Evolutionary conservation across 2,888 invertebrate genomes (phyloP).

Genomic region (Drosophila pullipes): DNA sequence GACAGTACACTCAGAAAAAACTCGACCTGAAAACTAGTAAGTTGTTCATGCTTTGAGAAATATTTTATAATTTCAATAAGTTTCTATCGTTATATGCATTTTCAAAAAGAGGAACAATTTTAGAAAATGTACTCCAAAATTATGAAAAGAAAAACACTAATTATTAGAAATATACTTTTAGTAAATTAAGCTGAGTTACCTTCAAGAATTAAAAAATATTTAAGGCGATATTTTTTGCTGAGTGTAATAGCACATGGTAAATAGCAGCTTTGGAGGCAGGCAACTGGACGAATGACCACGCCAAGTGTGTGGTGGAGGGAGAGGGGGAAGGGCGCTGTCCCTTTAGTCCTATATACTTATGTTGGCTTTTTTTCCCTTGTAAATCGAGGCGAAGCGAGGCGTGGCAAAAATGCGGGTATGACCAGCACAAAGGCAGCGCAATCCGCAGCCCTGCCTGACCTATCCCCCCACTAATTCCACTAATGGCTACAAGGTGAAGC

Average conservation of each 20-base stretch:
- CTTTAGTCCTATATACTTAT: conserved; percentile 28
- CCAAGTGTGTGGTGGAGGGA: conserved; percentile 45
- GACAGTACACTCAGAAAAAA: conserved; percentile 15
- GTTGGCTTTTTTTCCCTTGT: conserved; percentile 32
- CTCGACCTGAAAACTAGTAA: background rate
- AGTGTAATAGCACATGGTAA: background rate
- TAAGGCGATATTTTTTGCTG: background rate
- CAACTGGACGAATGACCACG: conserved; percentile 68
- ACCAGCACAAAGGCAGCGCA: conserved; percentile 33
- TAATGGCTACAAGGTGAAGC: background rate
- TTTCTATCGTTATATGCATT: background rate
- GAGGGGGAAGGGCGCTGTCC: background rate
- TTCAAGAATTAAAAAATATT: background rate
- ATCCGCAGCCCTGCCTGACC: conserved; percentile 10
- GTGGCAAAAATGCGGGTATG: conserved; percentile 32
- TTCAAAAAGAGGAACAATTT: background rate
- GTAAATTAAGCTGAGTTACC: background rate
- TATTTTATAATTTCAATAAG: background rate
- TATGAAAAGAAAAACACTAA: background rate
- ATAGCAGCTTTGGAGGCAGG: conserved; percentile 4
- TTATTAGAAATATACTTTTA: background rate
- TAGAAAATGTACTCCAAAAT: background rate
- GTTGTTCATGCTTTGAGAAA: background rate
- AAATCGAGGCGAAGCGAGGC: conserved; percentile 13
- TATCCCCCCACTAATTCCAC: background rate